Base-by-base conservation (phyloP, 92 coral and sea anemone genomes). In the Paramuricea clavata region DNA sequence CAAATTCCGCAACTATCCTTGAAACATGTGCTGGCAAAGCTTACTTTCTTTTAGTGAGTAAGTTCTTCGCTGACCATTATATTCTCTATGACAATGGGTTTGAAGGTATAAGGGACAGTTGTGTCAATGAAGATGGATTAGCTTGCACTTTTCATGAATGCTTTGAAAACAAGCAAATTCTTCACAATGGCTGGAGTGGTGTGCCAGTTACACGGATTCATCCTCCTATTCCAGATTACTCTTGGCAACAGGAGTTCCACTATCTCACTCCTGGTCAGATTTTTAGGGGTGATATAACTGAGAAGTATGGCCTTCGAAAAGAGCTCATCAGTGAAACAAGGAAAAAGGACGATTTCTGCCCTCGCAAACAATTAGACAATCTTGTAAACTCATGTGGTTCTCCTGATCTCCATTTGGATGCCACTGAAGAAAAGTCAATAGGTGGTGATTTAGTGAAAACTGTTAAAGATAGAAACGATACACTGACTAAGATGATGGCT, bases 151-250 rank as follows among this genome's bases (percentile, higher is more conserved):
- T 65, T 31, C 91, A 87, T 82, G 75, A 72, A 81, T 49, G 19
- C 32, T 49, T 28, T 47, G 82, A 87, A 69, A 87, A 81, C 54
- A 49, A 44, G 81, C 5, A 39, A 10, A 75, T 71, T 36, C 43
- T 83, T 54, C 61, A 25, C 17, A 11, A 13, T 89, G 78, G 89
- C 52, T 89, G 83, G 79, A 62, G 85, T 83, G 91, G 91, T 41
- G 88, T 76, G 27, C 10, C 22, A 27, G 89, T 89, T 11, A 59
- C 42, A 5, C 89, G 62, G 30, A 56, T 89, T 41, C 92, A 62
- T 27, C 89, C 89, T 36, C 92, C 92, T 56, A 68, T 89, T 49
- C 92, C 92, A 47, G 85, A 76, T 34, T 83, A 89, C 60, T 83
- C 84, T 22, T 42, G 69, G 27, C 81, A 47, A 74, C 73, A 26